Evolutionary conservation across 2,888 invertebrate species (phyloP).

Genomic region (Panzeria rudis): DNA sequence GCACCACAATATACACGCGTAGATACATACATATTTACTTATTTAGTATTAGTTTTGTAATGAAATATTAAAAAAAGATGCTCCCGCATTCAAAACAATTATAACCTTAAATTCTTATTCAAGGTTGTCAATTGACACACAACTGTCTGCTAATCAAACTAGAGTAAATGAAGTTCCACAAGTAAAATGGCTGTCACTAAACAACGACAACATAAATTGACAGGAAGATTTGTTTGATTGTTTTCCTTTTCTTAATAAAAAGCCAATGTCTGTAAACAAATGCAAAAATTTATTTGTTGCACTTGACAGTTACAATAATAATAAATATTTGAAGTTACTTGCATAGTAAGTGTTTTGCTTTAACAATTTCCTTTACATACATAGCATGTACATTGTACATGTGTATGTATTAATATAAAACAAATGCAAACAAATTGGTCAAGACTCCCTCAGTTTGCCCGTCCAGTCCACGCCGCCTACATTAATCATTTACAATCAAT

Average conservation of each 20-base stretch:
- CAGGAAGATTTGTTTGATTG: too few species aligned
- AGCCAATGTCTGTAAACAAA: neutral
- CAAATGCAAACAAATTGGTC: conserved; percentile 23
- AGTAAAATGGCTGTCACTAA: conserved; percentile 1
- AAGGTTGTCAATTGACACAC: conserved; percentile 33
- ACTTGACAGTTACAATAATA: conserved; percentile 41
- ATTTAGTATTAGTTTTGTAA: too few species aligned
- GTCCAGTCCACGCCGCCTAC: conserved; percentile 41
- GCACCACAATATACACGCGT: too few species aligned
- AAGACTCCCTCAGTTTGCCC: conserved; percentile 27
- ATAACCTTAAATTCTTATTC: conserved; percentile 27
- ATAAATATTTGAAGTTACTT: conserved; percentile 9
- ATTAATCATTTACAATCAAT: conserved; percentile 45
- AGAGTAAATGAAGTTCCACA: conserved; percentile 13
- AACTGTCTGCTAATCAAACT: neutral
- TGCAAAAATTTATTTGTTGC: conserved; percentile 12
- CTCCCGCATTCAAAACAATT: conserved; percentile 13
- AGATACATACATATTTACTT: too few species aligned
- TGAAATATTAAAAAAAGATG: too few species aligned
- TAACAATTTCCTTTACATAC: conserved; percentile 37
- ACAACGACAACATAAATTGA: conserved; percentile 16
- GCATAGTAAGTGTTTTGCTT: neutral
- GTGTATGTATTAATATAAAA: too few species aligned
- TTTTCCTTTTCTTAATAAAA: too few species aligned
- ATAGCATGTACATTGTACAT: too few species aligned